Conservation (phyloP, 2,797 vertebrate genomes). For the Emys orbicularis region DNA sequence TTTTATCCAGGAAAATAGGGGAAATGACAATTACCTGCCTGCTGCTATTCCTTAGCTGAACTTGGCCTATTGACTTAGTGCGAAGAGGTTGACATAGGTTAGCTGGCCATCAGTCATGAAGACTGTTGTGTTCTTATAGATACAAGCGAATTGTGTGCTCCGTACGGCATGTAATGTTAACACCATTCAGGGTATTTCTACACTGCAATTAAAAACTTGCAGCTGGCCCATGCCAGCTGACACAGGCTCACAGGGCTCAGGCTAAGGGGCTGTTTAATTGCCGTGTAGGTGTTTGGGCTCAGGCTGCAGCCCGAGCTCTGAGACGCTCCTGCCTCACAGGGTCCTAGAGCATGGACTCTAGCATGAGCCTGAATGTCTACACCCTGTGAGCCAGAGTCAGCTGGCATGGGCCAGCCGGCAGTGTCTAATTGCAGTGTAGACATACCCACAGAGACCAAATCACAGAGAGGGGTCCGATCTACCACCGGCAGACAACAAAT, state of each 20-base stretch:
- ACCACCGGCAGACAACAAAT: not conserved
- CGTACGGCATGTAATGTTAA: not conserved
- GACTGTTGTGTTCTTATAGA: not conserved
- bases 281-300: too few species aligned
- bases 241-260: too few species aligned
- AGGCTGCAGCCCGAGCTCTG: too few species aligned
- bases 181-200: not conserved
- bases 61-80: not conserved
- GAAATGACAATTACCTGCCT: not conserved
- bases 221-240: not conserved
- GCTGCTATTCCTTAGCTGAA: not conserved
- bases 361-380: not conserved
- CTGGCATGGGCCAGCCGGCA: not conserved
- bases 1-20: not conserved
- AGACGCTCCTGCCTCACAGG: not conserved
- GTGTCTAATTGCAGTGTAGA: not conserved
- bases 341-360: not conserved
- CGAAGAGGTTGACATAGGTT: not conserved
- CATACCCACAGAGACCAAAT: not conserved
- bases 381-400: not conserved
- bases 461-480: too few species aligned
- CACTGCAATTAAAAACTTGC: not conserved
- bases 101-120: not conserved
- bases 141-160: not conserved
- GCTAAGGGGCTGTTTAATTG: not conserved